Conservation (phyloP, 2,888 invertebrate species). For the Drosophila putrida region DNA sequence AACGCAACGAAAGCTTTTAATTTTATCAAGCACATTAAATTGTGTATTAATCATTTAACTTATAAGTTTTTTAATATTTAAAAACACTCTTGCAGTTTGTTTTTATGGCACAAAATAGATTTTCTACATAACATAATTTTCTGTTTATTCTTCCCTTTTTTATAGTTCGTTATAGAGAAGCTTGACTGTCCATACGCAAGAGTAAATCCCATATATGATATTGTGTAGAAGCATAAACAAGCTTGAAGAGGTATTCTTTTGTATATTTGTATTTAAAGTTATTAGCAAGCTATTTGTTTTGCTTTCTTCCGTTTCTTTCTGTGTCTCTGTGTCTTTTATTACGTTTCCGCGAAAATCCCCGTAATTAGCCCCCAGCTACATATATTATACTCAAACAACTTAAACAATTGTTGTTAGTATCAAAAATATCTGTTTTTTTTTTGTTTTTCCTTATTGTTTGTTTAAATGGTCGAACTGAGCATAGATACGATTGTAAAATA, state of each 20-base stretch:
- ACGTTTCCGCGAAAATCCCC: neutral
- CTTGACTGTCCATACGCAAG: neutral
- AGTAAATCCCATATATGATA: conserved; percentile 2
- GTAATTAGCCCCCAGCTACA: conserved; percentile 1
- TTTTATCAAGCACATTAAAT: neutral
- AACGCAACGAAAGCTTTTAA: too few species aligned
- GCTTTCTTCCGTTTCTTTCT: conserved; percentile 33
- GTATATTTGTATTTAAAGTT: conserved; percentile 19
- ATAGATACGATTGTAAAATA: conserved; percentile 12
- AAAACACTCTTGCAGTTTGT: neutral
- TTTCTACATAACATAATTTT: too few species aligned
- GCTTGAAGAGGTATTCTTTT: conserved; percentile 25
- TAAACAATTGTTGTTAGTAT: conserved; percentile 27
- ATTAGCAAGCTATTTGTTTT: conserved; percentile 22
- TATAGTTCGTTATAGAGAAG: neutral
- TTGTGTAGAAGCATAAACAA: conserved; percentile 10
- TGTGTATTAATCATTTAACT: neutral
- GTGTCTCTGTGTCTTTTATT: conserved; percentile 24
- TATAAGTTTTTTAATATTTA: neutral
- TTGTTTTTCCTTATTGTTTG: neutral
- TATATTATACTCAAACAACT: conserved; percentile 5
- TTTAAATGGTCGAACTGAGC: conserved; percentile 13
- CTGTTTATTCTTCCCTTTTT: neutral
- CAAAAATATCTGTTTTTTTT: conserved; percentile 36
- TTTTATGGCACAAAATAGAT: neutral